Base-by-base conservation (phyloP, 2,113 vertebrate genomes). In the Condylura cristata region DNA sequence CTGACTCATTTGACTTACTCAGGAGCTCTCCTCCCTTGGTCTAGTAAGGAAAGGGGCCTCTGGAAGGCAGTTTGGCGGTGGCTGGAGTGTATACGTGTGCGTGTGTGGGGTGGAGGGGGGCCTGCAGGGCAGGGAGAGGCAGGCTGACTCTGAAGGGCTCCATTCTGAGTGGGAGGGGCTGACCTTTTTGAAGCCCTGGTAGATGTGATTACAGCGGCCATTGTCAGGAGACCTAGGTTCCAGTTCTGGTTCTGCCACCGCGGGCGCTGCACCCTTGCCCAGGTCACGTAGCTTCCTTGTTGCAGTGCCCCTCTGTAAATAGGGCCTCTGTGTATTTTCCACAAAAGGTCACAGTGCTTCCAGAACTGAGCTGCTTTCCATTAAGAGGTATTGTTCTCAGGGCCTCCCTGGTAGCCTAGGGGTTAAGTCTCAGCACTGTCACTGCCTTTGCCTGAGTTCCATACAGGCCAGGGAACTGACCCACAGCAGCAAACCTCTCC, bases 221-320 rank as follows among this genome's bases (percentile, higher is more conserved):
- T 1, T 8, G 60, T 22, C 48, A 20, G 48, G 84, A 74, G 86
- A 46, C 65, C 71, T 20, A 39, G 56, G 18, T 78, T 88, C 58
- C 10, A 39, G 32, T 30, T 48, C 39, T 18, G 37, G 6, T 76
- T 58, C 30, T 68, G 37, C 14, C 22, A 18, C 24, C n/a, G 6
- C 0, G 1, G 39, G 8, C 5, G 12, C 46, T 44, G 0, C 12
- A n/a, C 24, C 58, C 60, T 72, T 30, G 7, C 60, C 14, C 6
- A 4, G 26, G 8, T 44, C 26, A 66, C 0, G 4, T 16, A 14
- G 51, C n/a, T 44, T 51, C n/a, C 76, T 80, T 2, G 2, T 41
- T 51, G 58, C 51, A 5, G 0, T 41, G n/a, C 34, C 63, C 34
- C 12, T 66, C 24, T 44, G 51, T 48, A 39, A 34, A 41, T 5